These are phyloP conservation scores for Litoditis marina DNA, from an alignment of 2,888 invertebrate genomes.

Conservation along the genomic window DNA sequence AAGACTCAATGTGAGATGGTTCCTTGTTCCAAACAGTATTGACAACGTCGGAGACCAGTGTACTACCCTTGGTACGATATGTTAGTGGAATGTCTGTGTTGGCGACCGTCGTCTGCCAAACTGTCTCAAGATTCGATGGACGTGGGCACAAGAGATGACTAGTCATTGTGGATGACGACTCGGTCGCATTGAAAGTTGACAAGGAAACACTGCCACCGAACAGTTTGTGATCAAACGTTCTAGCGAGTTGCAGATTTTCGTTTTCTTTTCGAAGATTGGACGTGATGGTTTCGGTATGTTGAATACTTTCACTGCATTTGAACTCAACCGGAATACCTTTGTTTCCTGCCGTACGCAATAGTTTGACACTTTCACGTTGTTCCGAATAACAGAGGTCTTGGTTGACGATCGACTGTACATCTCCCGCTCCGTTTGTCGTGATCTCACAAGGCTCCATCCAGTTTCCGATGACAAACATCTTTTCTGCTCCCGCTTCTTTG, in stretches of 20 bases:
- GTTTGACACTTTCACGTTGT: slow-evolving; percentile 27
- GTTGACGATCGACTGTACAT: slow-evolving; percentile 26
- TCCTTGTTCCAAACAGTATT: slow-evolving; percentile 24
- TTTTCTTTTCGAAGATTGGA: slow-evolving; percentile 23
- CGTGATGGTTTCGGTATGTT: slow-evolving; percentile 25
- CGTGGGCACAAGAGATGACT: slow-evolving; percentile 28
- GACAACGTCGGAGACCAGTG: slow-evolving; percentile 17
- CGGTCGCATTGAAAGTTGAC: slow-evolving; percentile 24
- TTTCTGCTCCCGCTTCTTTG: slow-evolving; percentile 26
- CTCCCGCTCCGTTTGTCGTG: slow-evolving; percentile 40
- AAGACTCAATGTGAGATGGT: slow-evolving; percentile 13
- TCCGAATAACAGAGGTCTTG: slow-evolving; percentile 28
- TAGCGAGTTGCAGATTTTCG: slow-evolving; percentile 15
- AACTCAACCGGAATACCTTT: slow-evolving; percentile 31
- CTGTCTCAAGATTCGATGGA: slow-evolving; percentile 24
- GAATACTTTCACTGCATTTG: slow-evolving; percentile 26
- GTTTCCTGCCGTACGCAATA: slow-evolving; percentile 22
- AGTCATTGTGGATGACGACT: slow-evolving; percentile 20
- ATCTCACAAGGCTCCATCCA: slow-evolving; percentile 21
- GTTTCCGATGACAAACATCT: slow-evolving; percentile 38
- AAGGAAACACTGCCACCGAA: slow-evolving; percentile 33
- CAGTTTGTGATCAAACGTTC: slow-evolving; percentile 15
- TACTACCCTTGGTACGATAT: slow-evolving; percentile 21
- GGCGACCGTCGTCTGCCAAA: slow-evolving; percentile 28
- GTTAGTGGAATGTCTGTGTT: slow-evolving; percentile 25